phyloP scores from a whole-genome alignment of 2,888 invertebrate species.

The Oligia strigilis region DNA sequence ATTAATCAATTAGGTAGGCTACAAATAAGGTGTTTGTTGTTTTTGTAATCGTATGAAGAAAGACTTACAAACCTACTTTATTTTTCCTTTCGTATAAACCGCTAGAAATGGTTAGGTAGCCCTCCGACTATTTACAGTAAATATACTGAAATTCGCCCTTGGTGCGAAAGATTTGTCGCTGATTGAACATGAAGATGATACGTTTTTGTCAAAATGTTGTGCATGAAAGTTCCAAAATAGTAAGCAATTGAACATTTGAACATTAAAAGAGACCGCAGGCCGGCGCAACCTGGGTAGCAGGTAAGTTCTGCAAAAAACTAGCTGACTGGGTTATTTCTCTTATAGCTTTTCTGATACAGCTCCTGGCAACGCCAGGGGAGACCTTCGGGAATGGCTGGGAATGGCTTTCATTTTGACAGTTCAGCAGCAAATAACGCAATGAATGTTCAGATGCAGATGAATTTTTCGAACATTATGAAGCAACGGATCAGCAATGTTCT shows the following conservation, averaged over 20 bases:
- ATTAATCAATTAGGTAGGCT: constrained; percentile 66
- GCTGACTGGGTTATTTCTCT: too few species aligned
- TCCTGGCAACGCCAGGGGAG: too few species aligned
- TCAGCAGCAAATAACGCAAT: too few species aligned
- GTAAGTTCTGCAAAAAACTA: too few species aligned
- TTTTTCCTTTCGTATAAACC: too few species aligned
- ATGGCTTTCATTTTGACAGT: too few species aligned
- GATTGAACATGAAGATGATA: background rate
- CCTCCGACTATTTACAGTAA: background rate
- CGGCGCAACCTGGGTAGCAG: background rate
- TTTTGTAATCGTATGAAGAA: constrained; percentile 5
- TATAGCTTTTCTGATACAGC: too few species aligned
- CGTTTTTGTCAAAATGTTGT: background rate
- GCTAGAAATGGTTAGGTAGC: background rate
- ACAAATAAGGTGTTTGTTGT: background rate
- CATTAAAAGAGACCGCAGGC: background rate
- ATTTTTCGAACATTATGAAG: too few species aligned
- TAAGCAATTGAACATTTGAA: too few species aligned
- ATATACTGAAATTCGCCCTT: background rate
- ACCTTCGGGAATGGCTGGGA: background rate
- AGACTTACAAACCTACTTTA: background rate
- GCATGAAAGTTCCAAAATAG: background rate
- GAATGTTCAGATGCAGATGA: too few species aligned
- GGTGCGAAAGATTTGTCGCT: background rate
- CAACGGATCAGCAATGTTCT: too few species aligned